phyloP scores from a whole-genome alignment of 2,113 vertebrate genomes.

The Mus pahari region DNA sequence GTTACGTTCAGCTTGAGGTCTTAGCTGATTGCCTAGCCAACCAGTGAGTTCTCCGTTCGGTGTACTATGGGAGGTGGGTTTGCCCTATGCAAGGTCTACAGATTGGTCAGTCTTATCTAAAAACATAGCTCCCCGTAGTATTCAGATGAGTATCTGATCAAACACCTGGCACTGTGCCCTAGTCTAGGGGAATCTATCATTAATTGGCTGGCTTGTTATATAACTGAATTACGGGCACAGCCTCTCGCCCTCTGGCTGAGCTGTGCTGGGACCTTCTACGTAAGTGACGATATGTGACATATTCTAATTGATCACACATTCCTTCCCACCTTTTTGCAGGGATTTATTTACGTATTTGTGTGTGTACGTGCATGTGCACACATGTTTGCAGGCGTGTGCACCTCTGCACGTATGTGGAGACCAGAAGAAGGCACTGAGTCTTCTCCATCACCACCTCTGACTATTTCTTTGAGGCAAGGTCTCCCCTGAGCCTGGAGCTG shows the following conservation, averaged over 20 bases:
- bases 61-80: too few species aligned
- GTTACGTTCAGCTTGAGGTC: background rate
- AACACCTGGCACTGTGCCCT: background rate
- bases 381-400: background rate
- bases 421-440: background rate
- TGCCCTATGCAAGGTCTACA: background rate
- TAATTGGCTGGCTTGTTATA: background rate
- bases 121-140: background rate
- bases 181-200: background rate
- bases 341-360: too few species aligned
- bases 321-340: background rate
- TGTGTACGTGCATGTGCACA: too few species aligned
- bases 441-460: background rate
- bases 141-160: background rate
- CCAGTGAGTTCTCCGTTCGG: background rate
- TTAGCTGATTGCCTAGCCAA: background rate
- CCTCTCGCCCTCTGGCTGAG: background rate
- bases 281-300: background rate
- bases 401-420: background rate
- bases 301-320: background rate
- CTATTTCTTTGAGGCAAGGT: background rate
- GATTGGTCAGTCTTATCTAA: slow-evolving; percentile 18
- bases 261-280: background rate
- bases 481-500: background rate
- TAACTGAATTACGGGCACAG: background rate